Conservation (phyloP, 2,113 vertebrate species). For the Pica pica region DNA sequence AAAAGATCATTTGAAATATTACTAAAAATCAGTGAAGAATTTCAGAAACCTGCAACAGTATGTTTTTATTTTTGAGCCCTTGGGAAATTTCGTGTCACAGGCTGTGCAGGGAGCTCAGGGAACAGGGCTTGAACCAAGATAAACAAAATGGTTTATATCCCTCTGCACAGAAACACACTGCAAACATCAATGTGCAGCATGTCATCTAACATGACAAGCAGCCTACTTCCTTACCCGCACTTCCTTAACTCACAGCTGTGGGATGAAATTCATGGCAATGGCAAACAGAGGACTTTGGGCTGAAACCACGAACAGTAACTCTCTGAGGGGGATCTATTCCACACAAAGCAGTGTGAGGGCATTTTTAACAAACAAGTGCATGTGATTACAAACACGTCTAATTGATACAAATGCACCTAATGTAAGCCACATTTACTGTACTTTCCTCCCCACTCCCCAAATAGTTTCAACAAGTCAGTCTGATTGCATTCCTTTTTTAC, state of each 20-base stretch:
- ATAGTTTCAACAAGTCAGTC: not conserved
- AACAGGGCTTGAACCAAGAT: not conserved
- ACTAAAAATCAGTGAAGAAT: not conserved
- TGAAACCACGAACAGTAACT: not conserved
- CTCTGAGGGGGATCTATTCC: not conserved
- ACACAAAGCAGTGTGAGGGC: not conserved
- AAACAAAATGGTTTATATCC: not conserved
- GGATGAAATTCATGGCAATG: not conserved
- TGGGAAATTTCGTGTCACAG: not conserved
- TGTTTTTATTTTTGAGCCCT: not conserved
- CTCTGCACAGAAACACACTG: not conserved
- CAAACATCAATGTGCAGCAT: not conserved
- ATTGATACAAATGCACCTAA: not conserved
- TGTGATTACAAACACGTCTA: not conserved
- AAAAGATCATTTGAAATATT: not conserved
- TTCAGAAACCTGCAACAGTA: not conserved
- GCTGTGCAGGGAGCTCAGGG: not conserved
- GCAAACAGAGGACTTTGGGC: not conserved
- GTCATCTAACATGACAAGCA: not conserved
- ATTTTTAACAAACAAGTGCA: not conserved
- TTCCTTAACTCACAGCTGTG: not conserved
- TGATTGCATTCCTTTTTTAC: constrained; percentile 52
- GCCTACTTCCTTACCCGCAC: not conserved
- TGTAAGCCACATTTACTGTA: not conserved
- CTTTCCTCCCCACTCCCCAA: not conserved